Percentiles rank a stretch among this genome's conserved stretches.
phyloP scores from a whole-genome alignment of 1,140 invertebrate genomes.

The Pogonomyrmex californicus region DNA sequence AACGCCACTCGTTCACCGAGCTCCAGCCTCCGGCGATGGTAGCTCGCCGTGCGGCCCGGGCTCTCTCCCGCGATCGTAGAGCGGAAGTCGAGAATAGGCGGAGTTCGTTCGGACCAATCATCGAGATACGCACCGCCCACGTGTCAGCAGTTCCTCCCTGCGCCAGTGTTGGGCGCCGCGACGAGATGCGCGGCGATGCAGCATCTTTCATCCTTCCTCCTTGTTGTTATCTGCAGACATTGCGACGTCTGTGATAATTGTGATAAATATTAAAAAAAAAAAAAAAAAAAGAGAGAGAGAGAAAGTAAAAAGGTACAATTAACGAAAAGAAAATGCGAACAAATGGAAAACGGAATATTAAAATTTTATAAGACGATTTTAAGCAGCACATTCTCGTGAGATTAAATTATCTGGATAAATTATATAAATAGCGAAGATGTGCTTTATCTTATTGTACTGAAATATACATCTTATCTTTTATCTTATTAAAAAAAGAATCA shows the following conservation, averaged over 20 bases:
- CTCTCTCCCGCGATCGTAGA: conserved; percentile 71
- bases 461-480: too few species aligned
- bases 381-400: too few species aligned
- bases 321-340: background rate
- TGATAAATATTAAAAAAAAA: background rate
- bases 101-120: conserved; percentile 84
- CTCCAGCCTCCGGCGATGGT: conserved; percentile 65
- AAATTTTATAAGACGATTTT: too few species aligned
- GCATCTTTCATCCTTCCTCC: conserved; percentile 12
- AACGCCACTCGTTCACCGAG: background rate
- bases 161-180: conserved; percentile 48
- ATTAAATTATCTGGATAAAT: too few species aligned
- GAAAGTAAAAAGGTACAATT: background rate
- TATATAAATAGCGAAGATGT: too few species aligned
- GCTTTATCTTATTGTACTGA: too few species aligned
- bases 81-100: conserved; percentile 83
- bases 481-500: too few species aligned
- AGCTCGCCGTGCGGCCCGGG: conserved; percentile 21
- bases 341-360: background rate
- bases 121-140: conserved; percentile 83
- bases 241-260: background rate
- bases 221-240: background rate
- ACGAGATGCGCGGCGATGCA: background rate
- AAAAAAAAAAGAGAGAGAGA: background rate
- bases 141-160: conserved; percentile 82